These are phyloP conservation scores for Drosophila pandora DNA, from an alignment of 1,140 invertebrate species.

Conservation along the genomic window DNA sequence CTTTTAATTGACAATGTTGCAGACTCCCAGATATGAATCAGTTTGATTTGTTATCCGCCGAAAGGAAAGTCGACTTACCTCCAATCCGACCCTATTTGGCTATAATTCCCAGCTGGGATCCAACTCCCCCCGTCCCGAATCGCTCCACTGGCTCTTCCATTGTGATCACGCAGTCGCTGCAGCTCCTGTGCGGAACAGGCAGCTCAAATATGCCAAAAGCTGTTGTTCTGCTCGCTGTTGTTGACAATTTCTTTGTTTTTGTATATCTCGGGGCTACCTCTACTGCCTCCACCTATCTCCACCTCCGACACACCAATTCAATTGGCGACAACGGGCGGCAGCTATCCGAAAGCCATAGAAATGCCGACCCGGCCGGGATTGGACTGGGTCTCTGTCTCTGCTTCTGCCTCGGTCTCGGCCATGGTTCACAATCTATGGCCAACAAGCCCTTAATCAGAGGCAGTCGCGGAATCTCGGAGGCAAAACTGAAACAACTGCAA, in stretches of 20 bases:
- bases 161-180: constrained; percentile 35
- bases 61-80: constrained; percentile 10
- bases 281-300: background rate
- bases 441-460: constrained; percentile 75
- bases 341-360: constrained; percentile 55
- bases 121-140: background rate
- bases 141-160: constrained; percentile 1
- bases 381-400: background rate
- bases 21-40: constrained; percentile 59
- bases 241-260: constrained; percentile 72
- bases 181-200: constrained; percentile 13
- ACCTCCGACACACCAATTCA: background rate
- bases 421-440: constrained; percentile 56
- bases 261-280: constrained; percentile 3
- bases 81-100: constrained; percentile 32
- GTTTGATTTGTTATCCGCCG: constrained; percentile 48
- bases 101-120: constrained; percentile 48
- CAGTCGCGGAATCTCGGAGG: constrained; percentile 61
- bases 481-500: constrained; percentile 74
- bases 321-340: constrained; percentile 33
- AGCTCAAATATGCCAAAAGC: constrained; percentile 74
- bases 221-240: constrained; percentile 61
- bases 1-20: constrained; percentile 71
- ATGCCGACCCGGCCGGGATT: constrained; percentile 37
- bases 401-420: background rate